Evolutionary conservation across 1,140 invertebrate species (phyloP).

Genomic region (Matsumurasca onukii): DNA sequence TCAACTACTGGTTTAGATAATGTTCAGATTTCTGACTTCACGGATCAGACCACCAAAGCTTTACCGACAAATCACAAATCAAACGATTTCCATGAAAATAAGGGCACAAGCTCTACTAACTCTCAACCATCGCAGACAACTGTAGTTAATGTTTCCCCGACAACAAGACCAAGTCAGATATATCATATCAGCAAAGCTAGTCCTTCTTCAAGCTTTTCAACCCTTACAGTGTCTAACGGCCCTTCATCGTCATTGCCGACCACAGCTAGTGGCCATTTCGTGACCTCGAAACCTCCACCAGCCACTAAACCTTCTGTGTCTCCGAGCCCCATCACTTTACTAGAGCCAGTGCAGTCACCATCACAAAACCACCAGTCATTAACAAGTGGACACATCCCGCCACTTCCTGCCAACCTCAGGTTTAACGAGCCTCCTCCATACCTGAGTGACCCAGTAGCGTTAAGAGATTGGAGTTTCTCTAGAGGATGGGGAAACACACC

Average conservation of each 20-base stretch:
- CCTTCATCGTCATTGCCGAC: conserved; percentile 5
- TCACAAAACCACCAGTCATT: not conserved
- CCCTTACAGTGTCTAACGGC: conserved; percentile 1
- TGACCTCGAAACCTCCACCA: not conserved
- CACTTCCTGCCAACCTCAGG: conserved; percentile 6
- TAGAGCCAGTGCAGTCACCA: not conserved
- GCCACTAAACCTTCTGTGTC: not conserved
- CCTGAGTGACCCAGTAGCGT: not conserved
- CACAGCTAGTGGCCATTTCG: not conserved
- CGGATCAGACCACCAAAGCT: not conserved
- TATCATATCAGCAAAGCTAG: conserved; percentile 13
- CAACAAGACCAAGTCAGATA: conserved; percentile 15
- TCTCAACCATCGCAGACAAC: not conserved
- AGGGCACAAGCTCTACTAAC: not conserved
- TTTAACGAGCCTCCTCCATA: conserved; percentile 22
- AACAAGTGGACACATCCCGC: not conserved
- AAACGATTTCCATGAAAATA: not conserved
- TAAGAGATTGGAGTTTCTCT: not conserved
- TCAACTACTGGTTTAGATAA: not conserved
- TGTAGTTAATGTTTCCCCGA: not conserved
- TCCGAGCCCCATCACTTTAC: not conserved
- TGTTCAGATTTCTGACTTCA: not conserved
- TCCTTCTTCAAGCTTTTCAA: no score
- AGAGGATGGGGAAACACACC: conserved; percentile 10
- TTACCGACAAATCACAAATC: conserved; percentile 1